These are phyloP conservation scores for Oconnorella tubifera DNA, from an alignment of 2,888 invertebrate species.

Conservation along the genomic window DNA sequence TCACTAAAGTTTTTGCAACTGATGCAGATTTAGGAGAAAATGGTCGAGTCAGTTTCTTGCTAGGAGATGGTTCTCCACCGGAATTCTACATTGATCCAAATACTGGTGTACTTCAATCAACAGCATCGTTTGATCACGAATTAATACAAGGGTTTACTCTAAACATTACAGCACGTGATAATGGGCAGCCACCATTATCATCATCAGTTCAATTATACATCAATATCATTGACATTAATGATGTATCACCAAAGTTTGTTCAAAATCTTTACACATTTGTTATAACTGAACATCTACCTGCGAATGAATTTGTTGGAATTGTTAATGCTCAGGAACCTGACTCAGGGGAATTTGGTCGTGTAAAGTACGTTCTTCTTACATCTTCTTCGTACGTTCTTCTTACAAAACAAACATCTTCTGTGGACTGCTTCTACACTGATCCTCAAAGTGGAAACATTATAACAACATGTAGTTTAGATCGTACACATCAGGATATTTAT, in stretches of 20 bases:
- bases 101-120: slow-evolving; percentile 1
- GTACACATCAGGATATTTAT: slow-evolving; percentile 11
- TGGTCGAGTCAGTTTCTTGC: background rate
- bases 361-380: slow-evolving; percentile 5
- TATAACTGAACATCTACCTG: slow-evolving; percentile 3
- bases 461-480: slow-evolving; percentile 11
- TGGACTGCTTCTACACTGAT: slow-evolving; percentile 1
- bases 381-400: background rate
- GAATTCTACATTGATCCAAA: background rate
- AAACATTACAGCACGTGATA: background rate
- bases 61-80: background rate
- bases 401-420: no score
- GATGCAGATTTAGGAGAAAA: slow-evolving; percentile 6
- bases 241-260: slow-evolving; percentile 78
- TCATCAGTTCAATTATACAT: slow-evolving; percentile 56
- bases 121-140: slow-evolving; percentile 11
- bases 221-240: slow-evolving; percentile 78
- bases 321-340: slow-evolving; percentile 14
- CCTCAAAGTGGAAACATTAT: slow-evolving; percentile 6
- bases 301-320: background rate
- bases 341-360: slow-evolving; percentile 5
- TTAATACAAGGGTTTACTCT: background rate
- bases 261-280: background rate
- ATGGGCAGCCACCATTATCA: background rate
- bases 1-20: slow-evolving; percentile 6